phyloP scores from a whole-genome alignment of 1,140 invertebrate species.

The Antheraea mylitta region DNA sequence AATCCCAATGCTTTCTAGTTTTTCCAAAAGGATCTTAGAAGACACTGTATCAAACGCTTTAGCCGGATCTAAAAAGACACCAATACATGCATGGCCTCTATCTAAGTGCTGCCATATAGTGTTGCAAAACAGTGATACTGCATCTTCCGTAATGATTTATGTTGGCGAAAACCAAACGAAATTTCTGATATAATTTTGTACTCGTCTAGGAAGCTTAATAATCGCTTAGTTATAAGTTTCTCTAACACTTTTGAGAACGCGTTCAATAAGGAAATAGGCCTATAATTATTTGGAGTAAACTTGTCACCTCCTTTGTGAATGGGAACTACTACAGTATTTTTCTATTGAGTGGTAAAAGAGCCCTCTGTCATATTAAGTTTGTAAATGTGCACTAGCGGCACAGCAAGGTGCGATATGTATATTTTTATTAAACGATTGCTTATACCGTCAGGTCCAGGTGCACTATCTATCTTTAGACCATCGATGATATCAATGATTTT shows the following conservation, averaged over 20 bases:
- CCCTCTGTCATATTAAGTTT: background rate
- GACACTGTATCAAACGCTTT: constrained; percentile 3
- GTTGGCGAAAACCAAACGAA: background rate
- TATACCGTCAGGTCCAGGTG: background rate
- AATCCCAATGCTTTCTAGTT: background rate
- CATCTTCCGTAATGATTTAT: background rate
- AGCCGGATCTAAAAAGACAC: background rate
- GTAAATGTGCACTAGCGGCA: background rate
- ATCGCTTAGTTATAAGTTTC: background rate
- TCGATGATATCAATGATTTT: background rate
- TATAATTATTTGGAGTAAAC: constrained; percentile 2
- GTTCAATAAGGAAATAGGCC: background rate
- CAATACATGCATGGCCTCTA: background rate
- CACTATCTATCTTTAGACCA: background rate
- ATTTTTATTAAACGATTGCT: background rate
- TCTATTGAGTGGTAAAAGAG: background rate
- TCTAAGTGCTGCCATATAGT: background rate
- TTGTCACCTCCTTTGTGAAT: background rate
- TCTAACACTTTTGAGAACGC: background rate
- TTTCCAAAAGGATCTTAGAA: background rate
- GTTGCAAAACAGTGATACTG: background rate
- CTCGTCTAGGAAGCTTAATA: background rate
- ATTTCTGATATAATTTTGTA: background rate
- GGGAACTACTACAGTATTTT: background rate
- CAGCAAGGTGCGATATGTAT: background rate